Evolutionary conservation across 2,113 vertebrate genomes (phyloP), one percentile per base, ranked within the genome.

Genomic region (Physeter macrocephalus): DNA sequence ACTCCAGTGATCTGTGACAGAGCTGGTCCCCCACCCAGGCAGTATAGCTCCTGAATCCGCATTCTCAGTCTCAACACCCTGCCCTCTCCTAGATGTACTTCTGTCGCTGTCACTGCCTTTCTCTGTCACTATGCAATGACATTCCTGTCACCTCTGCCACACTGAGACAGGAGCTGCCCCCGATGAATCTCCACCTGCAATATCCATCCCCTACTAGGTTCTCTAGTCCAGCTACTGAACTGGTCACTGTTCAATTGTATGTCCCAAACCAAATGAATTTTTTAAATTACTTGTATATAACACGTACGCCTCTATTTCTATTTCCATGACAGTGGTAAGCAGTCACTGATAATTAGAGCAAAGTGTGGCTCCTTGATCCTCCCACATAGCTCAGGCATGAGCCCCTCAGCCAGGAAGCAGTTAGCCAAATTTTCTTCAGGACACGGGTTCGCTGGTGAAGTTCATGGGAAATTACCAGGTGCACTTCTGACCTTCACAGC

Each of bases 331-430:
- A 8, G 0, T 41, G 34, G 11, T 43, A 20, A 59, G 64, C 46
- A 23, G 46, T 11, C 75, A 20, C 34, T 13, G 62, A 67, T 12
- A 49, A 69, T 36, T 23, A 31, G 5, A 69, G 17, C 21, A 36
- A 88, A 82, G 17, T 0, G 0, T 27, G 52, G 11, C 31, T 49
- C 31, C 31, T 17, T 1, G 14, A 66, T 13, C 61, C 23, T 34
- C 31, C 31, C 54, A 25, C 10, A 13, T 0, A 41, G 64, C 25
- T 43, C 71, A 25, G 18, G 10, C 27, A 13, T 0, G 23, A 57
- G 10, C 17, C 46, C 59, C 77, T 69, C 41, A 1, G 43, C 41
- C 34, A 62, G 3, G 27, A 90, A 66, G 86, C 10, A 57, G 39
- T 5, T 11, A 10, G 36, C 17, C 31, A 25, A 41, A 36, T 2